Conservation (phyloP, 2,888 invertebrate species). For the Agriotes lineatus region DNA sequence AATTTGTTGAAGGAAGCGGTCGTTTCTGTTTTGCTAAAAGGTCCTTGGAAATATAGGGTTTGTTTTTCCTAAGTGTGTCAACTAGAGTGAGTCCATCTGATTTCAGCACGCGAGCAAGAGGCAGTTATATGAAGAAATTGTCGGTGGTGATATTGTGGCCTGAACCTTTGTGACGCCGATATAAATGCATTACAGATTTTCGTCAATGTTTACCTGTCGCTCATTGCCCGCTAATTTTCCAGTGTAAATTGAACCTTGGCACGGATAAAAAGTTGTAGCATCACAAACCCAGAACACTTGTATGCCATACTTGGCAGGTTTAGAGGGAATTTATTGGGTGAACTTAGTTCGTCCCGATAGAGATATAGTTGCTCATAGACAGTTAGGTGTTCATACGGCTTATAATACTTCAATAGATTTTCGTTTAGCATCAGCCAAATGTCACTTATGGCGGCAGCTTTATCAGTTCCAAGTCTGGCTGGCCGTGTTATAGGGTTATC, state of each 20-base stretch:
- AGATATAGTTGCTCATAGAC: conserved; percentile 35
- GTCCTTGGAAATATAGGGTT: too few relatives aligned
- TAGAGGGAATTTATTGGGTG: conserved; percentile 19
- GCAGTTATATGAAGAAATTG: conserved; percentile 21
- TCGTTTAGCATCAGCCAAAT: conserved; percentile 28
- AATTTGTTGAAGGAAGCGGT: too few relatives aligned
- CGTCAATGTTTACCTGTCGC: too few relatives aligned
- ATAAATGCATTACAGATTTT: conserved; percentile 8
- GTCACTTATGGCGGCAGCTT: conserved; percentile 29
- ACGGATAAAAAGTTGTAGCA: conserved; percentile 14
- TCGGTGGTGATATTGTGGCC: conserved; percentile 29
- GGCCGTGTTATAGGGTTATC: conserved; percentile 23
- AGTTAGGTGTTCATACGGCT: conserved; percentile 13
- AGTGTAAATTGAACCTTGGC: conserved; percentile 18
- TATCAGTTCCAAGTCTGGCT: conserved; percentile 23
- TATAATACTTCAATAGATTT: conserved; percentile 17
- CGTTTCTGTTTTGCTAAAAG: too few relatives aligned
- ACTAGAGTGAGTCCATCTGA: neutral
- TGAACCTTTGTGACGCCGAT: neutral
- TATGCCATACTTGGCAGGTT: conserved; percentile 32
- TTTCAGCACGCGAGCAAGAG: neutral
- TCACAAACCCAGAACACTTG: conserved; percentile 37
- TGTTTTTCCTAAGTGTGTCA: conserved; percentile 5
- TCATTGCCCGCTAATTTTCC: conserved; percentile 14
- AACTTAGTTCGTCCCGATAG: conserved; percentile 23